A percentile compares a stretch with the other conserved stretches of the same genome.
Conservation (phyloP, 2,888 invertebrate species). For the Pilophorus perplexus region DNA sequence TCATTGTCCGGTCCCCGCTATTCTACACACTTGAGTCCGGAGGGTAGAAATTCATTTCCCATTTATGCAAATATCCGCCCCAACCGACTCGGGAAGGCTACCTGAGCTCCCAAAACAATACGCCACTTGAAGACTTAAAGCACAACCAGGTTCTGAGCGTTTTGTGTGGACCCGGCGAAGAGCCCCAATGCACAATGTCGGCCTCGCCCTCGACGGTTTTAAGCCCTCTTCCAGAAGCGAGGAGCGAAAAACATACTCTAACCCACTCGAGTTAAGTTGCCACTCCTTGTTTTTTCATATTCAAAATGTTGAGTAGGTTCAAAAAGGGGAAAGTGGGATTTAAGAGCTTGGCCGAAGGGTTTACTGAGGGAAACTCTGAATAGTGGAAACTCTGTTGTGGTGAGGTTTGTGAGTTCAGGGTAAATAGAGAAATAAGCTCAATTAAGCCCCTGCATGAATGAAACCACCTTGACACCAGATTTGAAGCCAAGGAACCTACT, state of each 20-base stretch:
- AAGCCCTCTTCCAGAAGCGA: conserved; percentile 1
- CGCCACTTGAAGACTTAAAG: background rate
- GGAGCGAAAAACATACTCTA: background rate
- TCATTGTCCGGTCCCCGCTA: background rate
- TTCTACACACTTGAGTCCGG: too few relatives aligned
- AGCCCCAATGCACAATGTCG: background rate
- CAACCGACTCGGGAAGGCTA: background rate
- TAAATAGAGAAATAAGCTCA: too few relatives aligned
- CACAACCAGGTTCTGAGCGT: background rate
- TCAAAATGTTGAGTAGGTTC: background rate
- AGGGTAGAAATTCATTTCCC: background rate
- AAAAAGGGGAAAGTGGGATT: background rate
- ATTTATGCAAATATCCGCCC: background rate
- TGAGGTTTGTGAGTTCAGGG: too few relatives aligned
- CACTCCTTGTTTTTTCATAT: background rate
- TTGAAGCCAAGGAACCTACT: too few relatives aligned
- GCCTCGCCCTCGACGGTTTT: background rate
- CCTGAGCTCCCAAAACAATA: background rate
- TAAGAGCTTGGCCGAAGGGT: background rate
- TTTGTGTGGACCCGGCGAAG: background rate
- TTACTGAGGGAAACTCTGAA: background rate
- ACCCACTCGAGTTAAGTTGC: background rate
- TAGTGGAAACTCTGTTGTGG: too few relatives aligned
- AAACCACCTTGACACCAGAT: too few relatives aligned
- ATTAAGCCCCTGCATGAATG: too few relatives aligned